Conservation (phyloP, 2,113 vertebrate species). For the Hepsetus odoe region DNA sequence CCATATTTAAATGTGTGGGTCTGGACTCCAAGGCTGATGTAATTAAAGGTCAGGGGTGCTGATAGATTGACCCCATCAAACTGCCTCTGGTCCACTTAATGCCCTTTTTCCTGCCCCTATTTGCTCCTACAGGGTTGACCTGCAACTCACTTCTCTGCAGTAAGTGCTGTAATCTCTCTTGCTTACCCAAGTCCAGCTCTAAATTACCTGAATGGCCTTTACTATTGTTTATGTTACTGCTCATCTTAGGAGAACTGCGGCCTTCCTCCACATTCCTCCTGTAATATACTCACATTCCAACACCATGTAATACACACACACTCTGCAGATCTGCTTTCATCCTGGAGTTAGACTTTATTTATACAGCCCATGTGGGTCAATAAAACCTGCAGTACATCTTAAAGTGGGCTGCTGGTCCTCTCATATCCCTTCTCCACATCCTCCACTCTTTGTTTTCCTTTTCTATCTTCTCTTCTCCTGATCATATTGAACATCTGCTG, state of each 20-base stretch:
- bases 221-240: conserved; percentile 61
- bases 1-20: background rate
- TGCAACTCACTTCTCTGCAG: background rate
- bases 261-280: conserved; percentile 5
- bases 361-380: conserved; percentile 60
- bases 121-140: background rate
- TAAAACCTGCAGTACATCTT: conserved; percentile 40
- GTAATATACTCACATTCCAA: conserved; percentile 5
- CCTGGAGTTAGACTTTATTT: conserved; percentile 68
- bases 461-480: conserved; percentile 31
- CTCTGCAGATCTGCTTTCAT: conserved; percentile 57
- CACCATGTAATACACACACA: conserved; percentile 14
- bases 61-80: background rate
- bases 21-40: background rate
- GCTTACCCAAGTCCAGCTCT: background rate
- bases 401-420: background rate
- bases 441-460: background rate
- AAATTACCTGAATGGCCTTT: conserved; percentile 29
- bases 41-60: conserved; percentile 22
- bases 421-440: background rate
- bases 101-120: conserved; percentile 43
- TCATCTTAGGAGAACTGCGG: conserved; percentile 56
- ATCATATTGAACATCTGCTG: background rate
- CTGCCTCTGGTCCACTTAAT: too few relatives aligned
- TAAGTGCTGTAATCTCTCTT: background rate